Conservation (phyloP, 2,888 invertebrate species). For the Cerceris rybyensis region DNA sequence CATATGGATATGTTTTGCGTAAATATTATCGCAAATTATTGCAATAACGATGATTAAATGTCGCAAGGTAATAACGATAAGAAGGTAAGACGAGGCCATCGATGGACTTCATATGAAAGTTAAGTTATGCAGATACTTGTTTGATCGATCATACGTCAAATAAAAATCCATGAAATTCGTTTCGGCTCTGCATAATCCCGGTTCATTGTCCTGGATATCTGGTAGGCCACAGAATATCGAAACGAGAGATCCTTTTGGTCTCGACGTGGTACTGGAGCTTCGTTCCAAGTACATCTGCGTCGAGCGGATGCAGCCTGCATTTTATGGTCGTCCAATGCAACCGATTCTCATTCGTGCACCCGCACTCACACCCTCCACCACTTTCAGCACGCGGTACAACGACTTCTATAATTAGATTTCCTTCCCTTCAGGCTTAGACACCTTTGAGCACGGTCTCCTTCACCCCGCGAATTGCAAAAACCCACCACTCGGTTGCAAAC, state of each 20-base stretch:
- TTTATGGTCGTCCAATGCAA: slow-evolving; percentile 79
- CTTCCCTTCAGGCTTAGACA: slow-evolving; percentile 67
- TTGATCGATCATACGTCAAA: slow-evolving; percentile 22
- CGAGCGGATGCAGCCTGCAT: slow-evolving; percentile 80
- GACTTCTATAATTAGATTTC: slow-evolving; percentile 78
- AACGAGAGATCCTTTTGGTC: slow-evolving; percentile 66
- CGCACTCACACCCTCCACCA: slow-evolving; percentile 71
- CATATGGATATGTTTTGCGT: too few relatives aligned
- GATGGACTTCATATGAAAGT: too few relatives aligned
- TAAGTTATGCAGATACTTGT: background rate
- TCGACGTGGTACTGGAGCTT: slow-evolving; percentile 57
- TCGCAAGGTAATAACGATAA: too few relatives aligned
- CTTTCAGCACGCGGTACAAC: slow-evolving; percentile 70
- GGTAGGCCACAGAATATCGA: slow-evolving; percentile 53
- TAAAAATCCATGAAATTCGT: slow-evolving; percentile 35
- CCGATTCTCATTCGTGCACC: slow-evolving; percentile 75
- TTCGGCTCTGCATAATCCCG: slow-evolving; percentile 41
- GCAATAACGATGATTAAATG: too few relatives aligned
- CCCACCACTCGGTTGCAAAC: slow-evolving; percentile 30
- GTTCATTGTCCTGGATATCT: slow-evolving; percentile 65
- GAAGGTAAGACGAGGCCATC: too few relatives aligned
- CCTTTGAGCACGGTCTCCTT: slow-evolving; percentile 60
- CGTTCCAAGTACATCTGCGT: slow-evolving; percentile 77
- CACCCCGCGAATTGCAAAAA: slow-evolving; percentile 33
- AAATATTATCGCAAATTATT: too few relatives aligned